phyloP scores from a whole-genome alignment of 2,797 vertebrate genomes.

The Erethizon dorsatum region DNA sequence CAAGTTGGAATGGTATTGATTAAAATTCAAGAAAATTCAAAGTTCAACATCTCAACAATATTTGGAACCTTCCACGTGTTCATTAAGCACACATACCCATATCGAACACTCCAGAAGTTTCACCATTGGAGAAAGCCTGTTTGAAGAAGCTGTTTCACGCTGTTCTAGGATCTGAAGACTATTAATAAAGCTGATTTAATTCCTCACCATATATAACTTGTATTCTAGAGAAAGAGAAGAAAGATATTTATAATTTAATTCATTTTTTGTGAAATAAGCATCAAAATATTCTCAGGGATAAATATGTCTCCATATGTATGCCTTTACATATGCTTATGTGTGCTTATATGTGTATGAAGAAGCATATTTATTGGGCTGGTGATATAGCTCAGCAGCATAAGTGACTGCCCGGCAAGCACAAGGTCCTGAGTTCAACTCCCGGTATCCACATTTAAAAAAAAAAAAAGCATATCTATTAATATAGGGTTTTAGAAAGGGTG shows the following conservation, averaged over 20 bases:
- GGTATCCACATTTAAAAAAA: too few relatives aligned
- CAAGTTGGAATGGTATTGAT: neutral
- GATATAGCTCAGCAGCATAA: too few relatives aligned
- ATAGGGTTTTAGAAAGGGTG: neutral
- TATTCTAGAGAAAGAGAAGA: neutral
- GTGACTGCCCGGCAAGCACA: too few relatives aligned
- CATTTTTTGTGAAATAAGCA: constrained; percentile 18
- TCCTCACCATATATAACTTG: neutral
- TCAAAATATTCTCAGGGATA: neutral
- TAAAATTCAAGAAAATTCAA: neutral
- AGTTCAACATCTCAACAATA: neutral
- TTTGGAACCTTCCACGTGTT: neutral
- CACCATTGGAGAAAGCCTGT: neutral
- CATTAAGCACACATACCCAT: rapidly evolving
- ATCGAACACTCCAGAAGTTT: too few relatives aligned
- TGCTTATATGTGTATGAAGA: neutral
- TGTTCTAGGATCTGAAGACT: neutral
- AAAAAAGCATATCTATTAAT: neutral
- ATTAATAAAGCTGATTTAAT: neutral
- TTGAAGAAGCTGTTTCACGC: neutral
- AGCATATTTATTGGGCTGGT: too few relatives aligned
- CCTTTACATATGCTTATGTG: neutral
- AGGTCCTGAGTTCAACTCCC: too few relatives aligned
- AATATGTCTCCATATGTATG: neutral
- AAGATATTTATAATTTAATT: neutral